Base-by-base conservation (phyloP, 1,140 invertebrate genomes). In the Pectinophora gossypiella region DNA sequence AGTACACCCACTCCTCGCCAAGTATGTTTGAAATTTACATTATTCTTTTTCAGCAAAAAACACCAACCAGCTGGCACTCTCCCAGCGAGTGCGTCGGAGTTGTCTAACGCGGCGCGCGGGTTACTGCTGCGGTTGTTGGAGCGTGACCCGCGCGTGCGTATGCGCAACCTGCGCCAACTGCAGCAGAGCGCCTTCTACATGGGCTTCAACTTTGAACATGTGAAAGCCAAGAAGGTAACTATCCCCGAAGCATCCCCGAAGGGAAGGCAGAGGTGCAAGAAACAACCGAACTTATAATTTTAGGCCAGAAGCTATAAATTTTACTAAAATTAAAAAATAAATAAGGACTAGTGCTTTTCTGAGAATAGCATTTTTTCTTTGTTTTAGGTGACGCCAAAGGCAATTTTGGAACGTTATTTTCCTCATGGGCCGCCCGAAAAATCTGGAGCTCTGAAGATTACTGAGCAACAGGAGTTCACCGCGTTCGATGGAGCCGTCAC, bases 151-250 rank as follows among this genome's bases (percentile, higher is more conserved):
- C 64, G 65, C 48, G 65, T 76, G 19, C 73, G 89, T 1, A 49
- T 89, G 59, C 73, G 81, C 32, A 86, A 71, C 38, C 59, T 89
- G 35, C 71, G 83, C 19, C 75, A 85, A 48, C 51, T 89, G 10
- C 79, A 88, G 56, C 82, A 89, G 53, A 75, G 79, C 0, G 87
- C 88, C 5, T 89, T 89, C 62, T 89, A 80, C 52, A 81, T 89
- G 75, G 69, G 76, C 36, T 89, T 76, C 52, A 85, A 89, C 57
- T 87, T 89, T 53, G 85, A 88, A 56, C 66, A 82, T 36, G 65
- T 88, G 4, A 82, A 84, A 49, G 42, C 64, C 21, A 88, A 82
- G 67, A 85, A 85, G 76, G 84, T 86, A 61, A n/a, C n/a, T n/a
- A n/a, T n/a, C n/a, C n/a, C n/a, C n/a, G n/a, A n/a, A n/a, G n/a